A percentile compares a stretch with the other conserved stretches of the same genome.
phyloP scores from a whole-genome alignment of 2,888 invertebrate genomes.

The Sarcophaga subvicina region DNA sequence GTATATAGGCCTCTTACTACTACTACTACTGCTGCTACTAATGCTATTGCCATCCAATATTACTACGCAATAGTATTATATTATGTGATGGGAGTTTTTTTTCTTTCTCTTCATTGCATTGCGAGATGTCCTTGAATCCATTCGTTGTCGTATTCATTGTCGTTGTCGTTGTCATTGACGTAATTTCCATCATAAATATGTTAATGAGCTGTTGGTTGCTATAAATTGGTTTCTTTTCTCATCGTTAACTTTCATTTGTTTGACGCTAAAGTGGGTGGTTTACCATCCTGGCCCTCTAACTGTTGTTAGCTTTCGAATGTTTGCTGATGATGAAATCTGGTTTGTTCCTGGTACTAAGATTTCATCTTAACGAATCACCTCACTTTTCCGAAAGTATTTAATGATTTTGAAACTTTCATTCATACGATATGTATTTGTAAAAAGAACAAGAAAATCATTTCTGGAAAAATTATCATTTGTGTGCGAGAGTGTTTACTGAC shows the following conservation, averaged over 20 bases:
- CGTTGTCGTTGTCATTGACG: slow-evolving; percentile 62
- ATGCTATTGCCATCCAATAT: not conserved
- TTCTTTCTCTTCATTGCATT: slow-evolving; percentile 26
- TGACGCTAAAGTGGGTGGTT: slow-evolving; percentile 21
- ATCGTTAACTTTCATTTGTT: slow-evolving; percentile 19
- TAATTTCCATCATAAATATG: slow-evolving; percentile 67
- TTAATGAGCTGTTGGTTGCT: slow-evolving; percentile 62
- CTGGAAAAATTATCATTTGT: not conserved
- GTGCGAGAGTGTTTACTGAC: not conserved
- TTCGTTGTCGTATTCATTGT: slow-evolving; percentile 56
- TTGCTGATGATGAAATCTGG: not conserved
- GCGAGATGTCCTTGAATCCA: slow-evolving; percentile 66
- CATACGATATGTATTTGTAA: not conserved
- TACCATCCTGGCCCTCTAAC: not conserved
- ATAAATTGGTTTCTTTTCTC: slow-evolving; percentile 9
- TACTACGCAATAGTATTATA: slow-evolving; percentile 28
- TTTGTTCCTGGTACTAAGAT: not conserved
- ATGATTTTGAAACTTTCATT: slow-evolving; percentile 1
- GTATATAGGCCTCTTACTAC: slow-evolving; percentile 2
- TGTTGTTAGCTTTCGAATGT: slow-evolving; percentile 9
- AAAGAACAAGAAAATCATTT: not conserved
- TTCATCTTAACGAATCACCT: not conserved
- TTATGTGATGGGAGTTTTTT: not conserved
- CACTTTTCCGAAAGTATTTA: slow-evolving; percentile 8
- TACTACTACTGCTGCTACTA: not conserved